Conservation (phyloP, 2,797 vertebrate species). For the Ambastaia sidthimunki region DNA sequence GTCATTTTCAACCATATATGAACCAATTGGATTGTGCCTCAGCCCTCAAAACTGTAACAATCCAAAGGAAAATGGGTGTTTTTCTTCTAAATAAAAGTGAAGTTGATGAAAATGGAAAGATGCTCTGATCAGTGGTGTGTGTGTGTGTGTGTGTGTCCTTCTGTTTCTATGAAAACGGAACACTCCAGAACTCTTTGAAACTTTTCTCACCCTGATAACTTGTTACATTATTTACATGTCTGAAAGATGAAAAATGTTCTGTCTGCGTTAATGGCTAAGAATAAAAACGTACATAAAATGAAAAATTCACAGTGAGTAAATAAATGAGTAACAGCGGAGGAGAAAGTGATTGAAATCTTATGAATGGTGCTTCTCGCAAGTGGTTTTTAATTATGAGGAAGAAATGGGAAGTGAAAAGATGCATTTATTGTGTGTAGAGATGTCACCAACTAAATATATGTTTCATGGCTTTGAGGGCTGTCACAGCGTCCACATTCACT, state of each 20-base stretch:
- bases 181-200: slow-evolving; percentile 50
- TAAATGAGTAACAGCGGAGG: slow-evolving; percentile 55
- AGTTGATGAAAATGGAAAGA: slow-evolving; percentile 23
- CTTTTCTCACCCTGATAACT: slow-evolving; percentile 67
- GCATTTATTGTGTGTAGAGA: background rate
- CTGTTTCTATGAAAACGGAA: slow-evolving; percentile 70
- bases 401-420: slow-evolving; percentile 4
- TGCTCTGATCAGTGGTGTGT: slow-evolving; percentile 9
- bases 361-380: slow-evolving; percentile 8
- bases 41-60: no score
- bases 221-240: slow-evolving; percentile 70
- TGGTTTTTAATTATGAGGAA: background rate
- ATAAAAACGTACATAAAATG: background rate
- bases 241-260: slow-evolving; percentile 68
- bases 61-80: no score
- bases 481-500: background rate
- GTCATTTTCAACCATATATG: no score
- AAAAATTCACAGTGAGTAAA: slow-evolving; percentile 63
- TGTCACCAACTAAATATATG: background rate
- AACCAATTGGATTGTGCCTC: no score
- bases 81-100: slow-evolving; percentile 44
- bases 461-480: background rate
- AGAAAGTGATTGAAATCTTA: background rate
- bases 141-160: slow-evolving; percentile 58
- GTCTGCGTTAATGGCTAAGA: slow-evolving; percentile 74